These are phyloP conservation scores for Aricia agestis DNA, from an alignment of 1,140 invertebrate genomes.

Conservation along the genomic window DNA sequence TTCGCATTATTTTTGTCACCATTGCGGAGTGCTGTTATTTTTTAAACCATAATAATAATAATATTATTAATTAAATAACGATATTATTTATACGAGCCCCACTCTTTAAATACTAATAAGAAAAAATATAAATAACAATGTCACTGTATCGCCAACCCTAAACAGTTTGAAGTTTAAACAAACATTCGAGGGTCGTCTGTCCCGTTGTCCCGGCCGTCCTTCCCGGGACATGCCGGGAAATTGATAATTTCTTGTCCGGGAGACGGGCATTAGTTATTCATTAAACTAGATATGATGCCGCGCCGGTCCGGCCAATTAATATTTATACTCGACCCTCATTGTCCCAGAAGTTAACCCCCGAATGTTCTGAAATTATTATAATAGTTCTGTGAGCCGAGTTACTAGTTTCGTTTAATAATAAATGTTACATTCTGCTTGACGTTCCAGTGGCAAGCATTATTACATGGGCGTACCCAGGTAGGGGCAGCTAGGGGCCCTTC, in stretches of 20 bases:
- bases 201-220: background rate
- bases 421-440: no score
- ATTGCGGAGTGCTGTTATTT: no score
- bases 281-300: slow-evolving; percentile 1
- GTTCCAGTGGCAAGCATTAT: no score
- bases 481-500: no score
- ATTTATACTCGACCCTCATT: background rate
- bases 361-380: background rate
- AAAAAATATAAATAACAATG: no score
- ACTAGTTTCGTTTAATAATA: background rate
- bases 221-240: background rate
- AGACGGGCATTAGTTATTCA: slow-evolving; percentile 2
- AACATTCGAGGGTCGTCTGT: background rate
- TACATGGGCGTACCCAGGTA: no score
- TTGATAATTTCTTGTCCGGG: background rate
- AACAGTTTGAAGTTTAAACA: slow-evolving; percentile 1
- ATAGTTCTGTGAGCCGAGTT: background rate
- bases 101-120: no score
- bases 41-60: no score
- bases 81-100: no score
- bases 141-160: background rate
- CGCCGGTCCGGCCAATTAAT: background rate
- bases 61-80: no score
- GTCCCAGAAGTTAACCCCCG: background rate
- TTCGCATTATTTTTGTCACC: no score